Evolutionary conservation across 2,113 vertebrate genomes (phyloP).

Genomic region (Ciconia boyciana): DNA sequence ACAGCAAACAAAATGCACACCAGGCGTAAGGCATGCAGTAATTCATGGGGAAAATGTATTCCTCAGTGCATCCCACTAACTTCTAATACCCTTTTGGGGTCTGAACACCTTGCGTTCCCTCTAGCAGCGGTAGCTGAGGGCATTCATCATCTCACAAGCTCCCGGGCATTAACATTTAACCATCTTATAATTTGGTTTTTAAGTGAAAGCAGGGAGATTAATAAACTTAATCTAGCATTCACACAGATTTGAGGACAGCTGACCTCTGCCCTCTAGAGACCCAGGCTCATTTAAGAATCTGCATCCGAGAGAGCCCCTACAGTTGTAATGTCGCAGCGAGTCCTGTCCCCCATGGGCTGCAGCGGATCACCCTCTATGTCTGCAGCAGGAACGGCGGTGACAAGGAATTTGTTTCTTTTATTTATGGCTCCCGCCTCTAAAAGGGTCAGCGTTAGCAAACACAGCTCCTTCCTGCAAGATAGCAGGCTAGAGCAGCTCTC

Average conservation of each 20-base stretch:
- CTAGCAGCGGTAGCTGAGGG: not conserved
- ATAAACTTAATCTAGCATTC: conserved; percentile 58
- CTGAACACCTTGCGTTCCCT: not conserved
- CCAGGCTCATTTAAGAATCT: conserved; percentile 23
- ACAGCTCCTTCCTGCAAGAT: not conserved
- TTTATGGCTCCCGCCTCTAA: not conserved
- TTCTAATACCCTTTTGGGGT: not conserved
- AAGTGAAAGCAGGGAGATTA: conserved; percentile 55
- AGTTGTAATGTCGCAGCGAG: not conserved
- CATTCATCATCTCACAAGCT: not conserved
- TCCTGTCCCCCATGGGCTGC: not conserved
- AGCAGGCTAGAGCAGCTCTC: not conserved
- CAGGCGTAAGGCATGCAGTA: not conserved
- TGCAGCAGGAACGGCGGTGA: not conserved
- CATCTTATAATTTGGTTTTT: conserved; percentile 40
- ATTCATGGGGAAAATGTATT: not conserved
- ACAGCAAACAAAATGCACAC: not conserved
- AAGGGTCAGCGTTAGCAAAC: not conserved
- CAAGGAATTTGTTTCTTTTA: not conserved
- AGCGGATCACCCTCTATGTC: not conserved
- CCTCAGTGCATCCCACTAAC: not conserved
- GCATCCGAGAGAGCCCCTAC: not conserved
- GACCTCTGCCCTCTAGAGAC: conserved; percentile 60
- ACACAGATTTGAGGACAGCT: conserved; percentile 34
- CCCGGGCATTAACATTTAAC: not conserved